Percentiles rank a stretch among this genome's conserved stretches.
Evolutionary conservation across 2,797 vertebrate genomes (phyloP).

Genomic region (Onychomys arenicola): DNA sequence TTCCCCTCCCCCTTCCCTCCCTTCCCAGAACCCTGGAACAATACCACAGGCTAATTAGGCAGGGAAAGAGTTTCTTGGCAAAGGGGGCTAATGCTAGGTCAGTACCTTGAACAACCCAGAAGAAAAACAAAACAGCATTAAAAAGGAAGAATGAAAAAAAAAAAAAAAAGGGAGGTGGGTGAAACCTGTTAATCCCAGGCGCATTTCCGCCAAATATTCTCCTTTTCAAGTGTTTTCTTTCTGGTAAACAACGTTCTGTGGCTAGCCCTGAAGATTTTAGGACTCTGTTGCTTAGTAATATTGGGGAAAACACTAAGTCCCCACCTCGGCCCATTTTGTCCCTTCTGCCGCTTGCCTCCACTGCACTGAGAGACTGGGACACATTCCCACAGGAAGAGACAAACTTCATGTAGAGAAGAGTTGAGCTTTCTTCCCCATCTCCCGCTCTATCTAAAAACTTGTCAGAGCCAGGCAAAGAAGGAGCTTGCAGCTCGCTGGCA

Average conservation of each 20-base stretch:
- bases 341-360: neutral
- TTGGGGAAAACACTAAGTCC: constrained; percentile 69
- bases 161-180: constrained; percentile 71
- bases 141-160: constrained; percentile 84
- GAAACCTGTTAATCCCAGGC: constrained; percentile 83
- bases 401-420: neutral
- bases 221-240: constrained; percentile 89
- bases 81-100: constrained; percentile 81
- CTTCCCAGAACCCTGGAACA: constrained; percentile 82
- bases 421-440: neutral
- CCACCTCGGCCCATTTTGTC: constrained; percentile 41
- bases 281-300: constrained; percentile 86
- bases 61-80: constrained; percentile 87
- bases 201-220: constrained; percentile 88
- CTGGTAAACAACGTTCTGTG: constrained; percentile 88
- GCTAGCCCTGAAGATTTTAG: constrained; percentile 85
- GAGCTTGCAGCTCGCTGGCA: neutral
- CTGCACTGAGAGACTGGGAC: neutral
- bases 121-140: constrained; percentile 87
- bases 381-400: constrained; percentile 27
- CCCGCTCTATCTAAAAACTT: neutral
- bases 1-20: constrained; percentile 58
- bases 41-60: constrained; percentile 83
- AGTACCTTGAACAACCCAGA: constrained; percentile 86
- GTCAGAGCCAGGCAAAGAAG: constrained; percentile 9